phyloP scores from a whole-genome alignment of 2,113 vertebrate species.

The Notothenia rossii region DNA sequence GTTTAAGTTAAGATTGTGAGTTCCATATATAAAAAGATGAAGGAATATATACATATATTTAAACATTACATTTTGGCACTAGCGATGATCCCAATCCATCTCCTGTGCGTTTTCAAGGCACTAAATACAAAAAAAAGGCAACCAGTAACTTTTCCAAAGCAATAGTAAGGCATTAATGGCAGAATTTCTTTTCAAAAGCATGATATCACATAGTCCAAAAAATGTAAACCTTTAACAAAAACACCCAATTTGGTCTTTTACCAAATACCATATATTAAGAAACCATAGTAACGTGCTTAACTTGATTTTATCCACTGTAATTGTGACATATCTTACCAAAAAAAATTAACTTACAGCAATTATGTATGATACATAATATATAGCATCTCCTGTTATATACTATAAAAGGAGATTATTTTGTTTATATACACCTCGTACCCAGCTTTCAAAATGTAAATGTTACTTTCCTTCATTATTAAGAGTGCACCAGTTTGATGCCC shows the following conservation, averaged over 20 bases:
- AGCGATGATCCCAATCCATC: background rate
- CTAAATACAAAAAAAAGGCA: constrained; percentile 8
- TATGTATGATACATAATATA: no score
- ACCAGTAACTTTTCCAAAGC: background rate
- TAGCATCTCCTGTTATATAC: no score
- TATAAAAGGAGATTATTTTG: background rate
- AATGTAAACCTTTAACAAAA: background rate
- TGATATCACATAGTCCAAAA: background rate
- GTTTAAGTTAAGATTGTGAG: background rate
- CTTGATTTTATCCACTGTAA: background rate
- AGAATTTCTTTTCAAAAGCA: background rate
- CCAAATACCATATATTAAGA: background rate
- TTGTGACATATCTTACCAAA: background rate
- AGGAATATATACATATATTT: background rate
- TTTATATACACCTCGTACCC: constrained; percentile 24
- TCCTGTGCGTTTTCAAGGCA: constrained; percentile 27
- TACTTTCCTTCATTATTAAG: constrained; percentile 75
- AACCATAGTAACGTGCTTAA: background rate
- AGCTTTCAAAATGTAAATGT: background rate
- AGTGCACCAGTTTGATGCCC: constrained; percentile 96
- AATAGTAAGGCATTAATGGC: background rate
- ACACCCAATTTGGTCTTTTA: background rate
- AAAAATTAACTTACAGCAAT: no score
- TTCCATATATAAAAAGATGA: constrained; percentile 30
- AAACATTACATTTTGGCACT: background rate